Conservation (phyloP, 2,797 vertebrate genomes). For the Amazona finschi region DNA sequence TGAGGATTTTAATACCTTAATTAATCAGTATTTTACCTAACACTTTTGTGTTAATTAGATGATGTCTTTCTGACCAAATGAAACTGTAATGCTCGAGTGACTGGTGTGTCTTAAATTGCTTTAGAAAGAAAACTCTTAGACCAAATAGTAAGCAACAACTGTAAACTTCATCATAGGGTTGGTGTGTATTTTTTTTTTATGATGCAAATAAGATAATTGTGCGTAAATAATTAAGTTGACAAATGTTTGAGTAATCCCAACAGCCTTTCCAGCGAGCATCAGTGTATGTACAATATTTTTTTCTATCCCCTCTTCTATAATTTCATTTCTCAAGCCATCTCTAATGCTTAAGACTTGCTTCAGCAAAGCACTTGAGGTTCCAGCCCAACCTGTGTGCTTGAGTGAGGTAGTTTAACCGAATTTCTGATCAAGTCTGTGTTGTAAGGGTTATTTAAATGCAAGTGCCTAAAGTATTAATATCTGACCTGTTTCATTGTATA, state of each 20-base stretch:
- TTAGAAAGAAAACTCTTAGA: not conserved
- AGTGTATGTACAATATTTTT: not conserved
- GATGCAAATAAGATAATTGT: not conserved
- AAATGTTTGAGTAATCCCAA: not conserved
- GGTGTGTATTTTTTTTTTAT: not conserved
- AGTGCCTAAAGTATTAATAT: not conserved
- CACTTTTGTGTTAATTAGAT: not conserved
- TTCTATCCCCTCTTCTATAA: not conserved
- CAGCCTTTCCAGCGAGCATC: not conserved
- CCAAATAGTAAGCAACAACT: not conserved
- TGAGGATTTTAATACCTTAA: not conserved
- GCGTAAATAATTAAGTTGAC: not conserved
- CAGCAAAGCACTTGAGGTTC: not conserved
- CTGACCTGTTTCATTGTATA: not conserved
- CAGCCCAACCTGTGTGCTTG: not conserved
- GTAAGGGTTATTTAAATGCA: not conserved
- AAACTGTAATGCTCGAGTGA: not conserved
- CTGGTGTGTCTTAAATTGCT: not conserved
- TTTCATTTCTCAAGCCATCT: not conserved
- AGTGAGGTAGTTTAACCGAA: not conserved
- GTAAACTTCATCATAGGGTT: not conserved
- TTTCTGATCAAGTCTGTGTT: not conserved
- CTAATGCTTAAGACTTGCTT: not conserved
- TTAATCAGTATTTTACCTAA: not conserved
- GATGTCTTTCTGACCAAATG: not conserved